Percentiles rank a stretch among this genome's conserved stretches.
phyloP scores from a whole-genome alignment of 2,113 vertebrate species.

The Lepus europaeus region DNA sequence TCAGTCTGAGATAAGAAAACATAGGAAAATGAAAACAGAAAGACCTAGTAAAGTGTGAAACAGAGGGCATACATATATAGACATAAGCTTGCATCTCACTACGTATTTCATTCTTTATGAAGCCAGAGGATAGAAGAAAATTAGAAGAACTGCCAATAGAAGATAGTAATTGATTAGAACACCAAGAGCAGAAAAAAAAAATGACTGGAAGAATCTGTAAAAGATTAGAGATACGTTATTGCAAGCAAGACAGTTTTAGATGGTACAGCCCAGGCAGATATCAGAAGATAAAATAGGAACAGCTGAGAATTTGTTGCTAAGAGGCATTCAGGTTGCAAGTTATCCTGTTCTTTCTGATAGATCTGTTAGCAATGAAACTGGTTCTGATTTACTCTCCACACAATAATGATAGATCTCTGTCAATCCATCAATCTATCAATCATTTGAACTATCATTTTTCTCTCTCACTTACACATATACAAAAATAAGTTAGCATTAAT shows the following conservation, averaged over 20 bases:
- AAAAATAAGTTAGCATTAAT: conserved; percentile 38
- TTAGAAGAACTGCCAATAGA: conserved; percentile 77
- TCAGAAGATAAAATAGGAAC: conserved; percentile 62
- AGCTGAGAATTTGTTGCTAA: background rate
- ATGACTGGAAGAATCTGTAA: conserved; percentile 78
- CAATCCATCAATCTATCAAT: background rate
- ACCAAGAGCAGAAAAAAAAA: conserved; percentile 72
- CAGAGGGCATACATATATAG: conserved; percentile 60
- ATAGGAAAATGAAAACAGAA: conserved; percentile 76
- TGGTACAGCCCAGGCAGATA: background rate
- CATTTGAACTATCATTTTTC: background rate
- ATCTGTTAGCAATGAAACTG: background rate
- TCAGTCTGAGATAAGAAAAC: background rate
- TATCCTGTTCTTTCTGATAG: background rate
- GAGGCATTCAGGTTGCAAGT: background rate
- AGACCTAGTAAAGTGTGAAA: conserved; percentile 52
- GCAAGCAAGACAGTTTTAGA: conserved; percentile 74
- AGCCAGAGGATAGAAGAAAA: conserved; percentile 75
- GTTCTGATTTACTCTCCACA: background rate
- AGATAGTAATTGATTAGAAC: conserved; percentile 84
- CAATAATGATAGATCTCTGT: background rate
- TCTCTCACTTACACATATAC: background rate
- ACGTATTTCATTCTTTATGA: conserved; percentile 61
- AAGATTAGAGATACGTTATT: conserved; percentile 77
- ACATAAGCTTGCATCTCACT: conserved; percentile 1